phyloP scores from a whole-genome alignment of 1,140 invertebrate genomes.

The Drosophila tani region DNA sequence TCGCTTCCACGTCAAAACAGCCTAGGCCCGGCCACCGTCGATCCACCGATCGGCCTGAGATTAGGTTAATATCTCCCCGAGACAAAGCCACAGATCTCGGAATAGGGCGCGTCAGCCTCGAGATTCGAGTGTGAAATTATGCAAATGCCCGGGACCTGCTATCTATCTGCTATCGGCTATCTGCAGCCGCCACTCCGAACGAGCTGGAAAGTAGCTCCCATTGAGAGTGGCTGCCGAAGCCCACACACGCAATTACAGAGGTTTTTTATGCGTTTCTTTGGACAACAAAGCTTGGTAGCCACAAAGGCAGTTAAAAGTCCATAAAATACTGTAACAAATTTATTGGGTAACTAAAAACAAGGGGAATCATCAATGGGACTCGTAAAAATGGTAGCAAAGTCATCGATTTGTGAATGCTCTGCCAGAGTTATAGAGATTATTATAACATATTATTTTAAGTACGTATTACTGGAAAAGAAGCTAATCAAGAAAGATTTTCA shows the following conservation, averaged over 20 bases:
- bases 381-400: conserved; percentile 1
- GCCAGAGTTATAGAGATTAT: background rate
- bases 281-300: conserved; percentile 72
- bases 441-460: background rate
- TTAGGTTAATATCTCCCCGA: conserved; percentile 35
- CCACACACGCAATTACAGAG: conserved; percentile 63
- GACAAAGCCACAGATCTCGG: conserved; percentile 35
- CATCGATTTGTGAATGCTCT: conserved; percentile 28
- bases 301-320: conserved; percentile 80
- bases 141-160: conserved; percentile 63
- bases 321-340: conserved; percentile 82
- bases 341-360: conserved; percentile 60
- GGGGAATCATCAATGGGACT: conserved; percentile 4
- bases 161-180: conserved; percentile 27
- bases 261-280: conserved; percentile 53
- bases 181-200: conserved; percentile 4
- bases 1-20: conserved; percentile 72
- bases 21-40: conserved; percentile 2
- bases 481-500: no score
- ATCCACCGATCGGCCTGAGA: conserved; percentile 32
- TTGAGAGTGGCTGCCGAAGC: conserved; percentile 20
- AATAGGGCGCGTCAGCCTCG: conserved; percentile 51
- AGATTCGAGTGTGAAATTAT: conserved; percentile 74
- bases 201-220: conserved; percentile 45
- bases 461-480: background rate